Evolutionary conservation across 1,140 invertebrate genomes (phyloP), one percentile per base, ranked within the genome.

Genomic region (Zaprionus kolodkinae): DNA sequence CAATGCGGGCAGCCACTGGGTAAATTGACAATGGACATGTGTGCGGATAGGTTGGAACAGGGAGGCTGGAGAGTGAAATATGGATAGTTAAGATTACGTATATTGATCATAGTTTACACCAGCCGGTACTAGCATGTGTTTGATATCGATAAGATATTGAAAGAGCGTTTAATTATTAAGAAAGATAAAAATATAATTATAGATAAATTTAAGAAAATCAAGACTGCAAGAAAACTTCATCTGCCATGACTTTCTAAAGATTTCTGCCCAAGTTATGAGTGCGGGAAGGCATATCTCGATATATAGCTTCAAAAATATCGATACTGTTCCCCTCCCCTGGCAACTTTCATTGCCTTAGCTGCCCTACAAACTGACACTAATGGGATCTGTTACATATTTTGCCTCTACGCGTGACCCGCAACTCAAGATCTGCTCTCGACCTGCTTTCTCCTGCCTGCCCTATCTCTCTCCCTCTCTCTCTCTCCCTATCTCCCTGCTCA

Each of bases 391-490:
- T 10, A 50, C 17, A 50, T 21, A 13, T 50, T 50, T 21, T 33
- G 52, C 52, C 52, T 27, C 52, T 21, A 5, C 4, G n/a, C 13
- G 52, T 33, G 52, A 55, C 52, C 52, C 52, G 45, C 11, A 50
- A 50, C 17, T 50, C 45, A 25, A 50, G 45, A 50, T 25, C 45
- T 50, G 45, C 45, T 21, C 45, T 50, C 45, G 45, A 50, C 45
- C 45, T 50, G 45, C 45, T 50, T 50, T 50, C 45, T 7, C 3
- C 10, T n/a, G n/a, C 12, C 45, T 17, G 2, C 45, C 17, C 10
- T 11, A 40, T 30, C 27, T 30, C 10, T 6, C 40, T 7, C n/a
- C 59, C 59, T 84, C 59, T 84, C 64, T 66, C 52, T 65, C 21
- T 21, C 21, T 21, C 21, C 21, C 2, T 21, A 21, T 21, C 21